Evolutionary conservation across 1,140 invertebrate genomes (phyloP), one percentile per base, ranked within the genome.

Genomic region (Planococcus citri): DNA sequence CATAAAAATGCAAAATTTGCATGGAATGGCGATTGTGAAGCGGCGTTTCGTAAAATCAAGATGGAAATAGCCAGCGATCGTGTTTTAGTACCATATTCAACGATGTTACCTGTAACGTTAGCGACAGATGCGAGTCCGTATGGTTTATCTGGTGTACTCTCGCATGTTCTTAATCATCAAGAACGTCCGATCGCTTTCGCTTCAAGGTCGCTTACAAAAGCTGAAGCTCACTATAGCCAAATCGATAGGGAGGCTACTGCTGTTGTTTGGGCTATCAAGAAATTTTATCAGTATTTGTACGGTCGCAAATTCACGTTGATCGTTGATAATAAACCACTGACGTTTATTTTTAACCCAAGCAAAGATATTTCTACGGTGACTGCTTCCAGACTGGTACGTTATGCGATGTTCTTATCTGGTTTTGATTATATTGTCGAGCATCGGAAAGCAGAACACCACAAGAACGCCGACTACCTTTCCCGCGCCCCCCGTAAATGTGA

Each of bases 171-270:
- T 14, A 75, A 80, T 72, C 79, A 76, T 1, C 21, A 24, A 6
- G 80, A 82, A 72, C 73, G 75, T 14, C 80, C 80, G 0, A 79
- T 85, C 21, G 76, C 76, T 12, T 83, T 74, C 74, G 80, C 77
- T 0, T 84, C 81, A 17, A 74, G 78, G 27, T 78, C 79, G 4
- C 73, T 85, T 10, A 78, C 74, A 21, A 29, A 64, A 3, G 74
- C 79, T 2, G 79, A 86, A 74, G 73, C 75, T 72, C 80, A 80
- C 14, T 85, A 84, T 73, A 74, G 76, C 20, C 79, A 83, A 70
- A 75, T 82, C 4, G 81, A 86, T 38, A 80, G 80, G 72, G 83
- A 86, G 75, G 81, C 77, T 0, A 74, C 82, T 12, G 76, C 78
- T 3, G 78, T 84, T 27, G 71, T 82, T 51, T 81, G 77, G 75